Percentiles rank a stretch among this genome's conserved stretches.
Conservation (phyloP, 1,140 invertebrate species). For the Heliconius hewitsoni region DNA sequence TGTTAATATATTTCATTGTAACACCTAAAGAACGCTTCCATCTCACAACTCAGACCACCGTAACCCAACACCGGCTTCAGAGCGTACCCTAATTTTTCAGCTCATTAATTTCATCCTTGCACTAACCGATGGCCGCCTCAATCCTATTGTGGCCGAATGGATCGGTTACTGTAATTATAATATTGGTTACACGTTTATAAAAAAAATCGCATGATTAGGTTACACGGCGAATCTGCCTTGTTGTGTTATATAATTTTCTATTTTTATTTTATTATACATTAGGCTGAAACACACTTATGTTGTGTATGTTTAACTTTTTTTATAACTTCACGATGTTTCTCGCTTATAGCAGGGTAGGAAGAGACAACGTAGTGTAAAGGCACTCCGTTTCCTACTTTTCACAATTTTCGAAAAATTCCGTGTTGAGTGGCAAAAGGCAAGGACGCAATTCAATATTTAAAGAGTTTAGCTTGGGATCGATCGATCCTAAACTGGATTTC, state of each 20-base stretch:
- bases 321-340: no score
- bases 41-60: conserved; percentile 32
- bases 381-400: no score
- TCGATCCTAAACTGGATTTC: no score
- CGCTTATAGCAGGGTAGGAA: no score
- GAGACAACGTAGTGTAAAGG: no score
- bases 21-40: background rate
- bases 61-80: conserved; percentile 61
- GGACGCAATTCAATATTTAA: no score
- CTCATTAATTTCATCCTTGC: conserved; percentile 70
- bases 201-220: conserved; percentile 38
- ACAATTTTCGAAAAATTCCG: no score
- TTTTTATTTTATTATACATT: background rate
- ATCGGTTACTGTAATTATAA: conserved; percentile 63
- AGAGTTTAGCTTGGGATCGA: no score
- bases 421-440: no score
- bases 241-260: background rate
- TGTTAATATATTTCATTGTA: no score
- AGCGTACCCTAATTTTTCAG: conserved; percentile 70
- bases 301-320: background rate
- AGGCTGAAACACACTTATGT: background rate
- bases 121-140: conserved; percentile 48
- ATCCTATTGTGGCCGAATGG: conserved; percentile 51
- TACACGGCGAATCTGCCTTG: conserved; percentile 31
- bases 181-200: conserved; percentile 49